phyloP scores from a whole-genome alignment of 23 tunicate genomes.

The Ascidia mentula region DNA sequence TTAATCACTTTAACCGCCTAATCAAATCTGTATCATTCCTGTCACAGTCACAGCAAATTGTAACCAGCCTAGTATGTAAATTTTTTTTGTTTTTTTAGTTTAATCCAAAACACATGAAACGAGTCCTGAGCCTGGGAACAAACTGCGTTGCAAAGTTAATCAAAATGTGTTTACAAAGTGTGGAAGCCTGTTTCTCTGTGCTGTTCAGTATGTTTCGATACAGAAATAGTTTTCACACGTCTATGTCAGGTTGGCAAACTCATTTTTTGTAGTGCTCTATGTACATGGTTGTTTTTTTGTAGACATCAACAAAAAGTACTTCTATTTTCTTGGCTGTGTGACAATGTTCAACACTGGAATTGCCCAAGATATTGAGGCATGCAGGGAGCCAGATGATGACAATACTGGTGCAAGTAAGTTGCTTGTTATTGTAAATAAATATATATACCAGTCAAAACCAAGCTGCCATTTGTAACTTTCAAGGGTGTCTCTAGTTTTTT shows the following conservation, averaged over 20 bases:
- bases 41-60: no score
- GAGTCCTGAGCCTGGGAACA: neutral
- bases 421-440: neutral
- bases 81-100: neutral
- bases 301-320: neutral
- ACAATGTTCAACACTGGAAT: neutral
- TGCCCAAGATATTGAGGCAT: neutral
- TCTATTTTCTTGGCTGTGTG: neutral
- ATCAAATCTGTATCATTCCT: no score
- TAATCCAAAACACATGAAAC: constrained; percentile 2
- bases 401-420: neutral
- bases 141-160: neutral
- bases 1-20: no score
- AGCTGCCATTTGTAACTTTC: no score
- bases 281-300: neutral
- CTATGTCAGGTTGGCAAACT: neutral
- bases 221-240: neutral
- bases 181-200: neutral
- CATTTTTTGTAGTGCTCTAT: neutral
- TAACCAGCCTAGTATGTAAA: no score
- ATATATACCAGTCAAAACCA: neutral
- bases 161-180: neutral
- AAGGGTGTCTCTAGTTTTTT: no score
- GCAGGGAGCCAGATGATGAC: neutral
- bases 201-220: neutral